These are phyloP conservation scores for Drosophila ambigua DNA, from an alignment of 1,140 invertebrate species.

Conservation along the genomic window DNA sequence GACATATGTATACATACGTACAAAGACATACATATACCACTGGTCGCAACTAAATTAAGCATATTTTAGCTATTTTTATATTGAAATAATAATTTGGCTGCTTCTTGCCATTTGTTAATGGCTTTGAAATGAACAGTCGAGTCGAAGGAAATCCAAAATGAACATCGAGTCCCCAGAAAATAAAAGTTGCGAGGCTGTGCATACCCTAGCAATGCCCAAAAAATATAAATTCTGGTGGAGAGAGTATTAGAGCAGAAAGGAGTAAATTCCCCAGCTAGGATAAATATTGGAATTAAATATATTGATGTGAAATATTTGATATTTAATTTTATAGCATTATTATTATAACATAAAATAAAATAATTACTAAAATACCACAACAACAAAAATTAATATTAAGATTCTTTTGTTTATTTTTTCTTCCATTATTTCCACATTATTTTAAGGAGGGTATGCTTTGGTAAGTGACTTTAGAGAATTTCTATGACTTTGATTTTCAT, in stretches of 20 bases:
- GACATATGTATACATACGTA: conserved; percentile 9
- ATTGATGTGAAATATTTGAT: neutral
- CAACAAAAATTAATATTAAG: too few species aligned
- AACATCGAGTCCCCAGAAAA: conserved; percentile 25
- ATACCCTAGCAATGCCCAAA: too few species aligned
- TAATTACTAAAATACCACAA: neutral
- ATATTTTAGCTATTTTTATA: conserved; percentile 81
- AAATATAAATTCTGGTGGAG: too few species aligned
- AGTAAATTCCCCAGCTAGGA: too few species aligned
- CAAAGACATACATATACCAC: too few species aligned
- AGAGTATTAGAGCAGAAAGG: too few species aligned
- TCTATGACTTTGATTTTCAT: too few species aligned
- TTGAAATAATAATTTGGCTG: conserved; percentile 64
- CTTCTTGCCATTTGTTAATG: conserved; percentile 79
- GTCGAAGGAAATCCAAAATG: conserved; percentile 18
- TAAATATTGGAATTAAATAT: too few species aligned
- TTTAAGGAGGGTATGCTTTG: neutral
- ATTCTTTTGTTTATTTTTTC: too few species aligned
- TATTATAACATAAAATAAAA: too few species aligned
- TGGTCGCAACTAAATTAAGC: conserved; percentile 72
- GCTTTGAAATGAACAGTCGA: conserved; percentile 68
- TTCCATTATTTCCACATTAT: neutral
- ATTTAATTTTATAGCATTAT: too few species aligned
- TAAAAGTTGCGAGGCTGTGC: neutral
- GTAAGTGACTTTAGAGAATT: too few species aligned